Percentiles rank a stretch among this genome's conserved stretches.
phyloP scores from a whole-genome alignment of 2,113 vertebrate species.

The Chaenocephalus aceratus region DNA sequence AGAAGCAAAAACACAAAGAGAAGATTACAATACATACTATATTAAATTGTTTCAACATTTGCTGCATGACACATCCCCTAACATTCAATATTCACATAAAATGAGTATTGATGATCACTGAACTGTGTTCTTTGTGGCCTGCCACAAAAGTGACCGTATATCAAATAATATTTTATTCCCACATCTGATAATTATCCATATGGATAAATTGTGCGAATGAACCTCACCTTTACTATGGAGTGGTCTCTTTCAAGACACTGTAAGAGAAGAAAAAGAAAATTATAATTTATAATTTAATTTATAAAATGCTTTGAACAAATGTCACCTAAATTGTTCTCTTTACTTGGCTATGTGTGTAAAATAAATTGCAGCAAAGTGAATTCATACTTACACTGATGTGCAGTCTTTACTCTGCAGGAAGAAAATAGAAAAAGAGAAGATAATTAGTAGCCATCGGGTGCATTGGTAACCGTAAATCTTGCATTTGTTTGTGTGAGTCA shows the following conservation, averaged over 20 bases:
- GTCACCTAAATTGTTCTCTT: neutral
- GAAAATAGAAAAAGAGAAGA: neutral
- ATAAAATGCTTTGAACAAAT: neutral
- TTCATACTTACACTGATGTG: slow-evolving; percentile 56
- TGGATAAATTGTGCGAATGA: neutral
- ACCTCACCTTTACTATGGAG: slow-evolving; percentile 43
- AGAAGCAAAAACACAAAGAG: slow-evolving; percentile 4
- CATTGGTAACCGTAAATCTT: neutral
- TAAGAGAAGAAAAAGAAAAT: neutral
- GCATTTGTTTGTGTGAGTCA: neutral
- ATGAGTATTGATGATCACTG: too few relatives aligned
- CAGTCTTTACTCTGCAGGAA: slow-evolving; percentile 62
- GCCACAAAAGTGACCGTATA: too few relatives aligned
- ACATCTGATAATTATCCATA: too few relatives aligned
- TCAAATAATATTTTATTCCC: too few relatives aligned
- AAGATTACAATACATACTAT: neutral
- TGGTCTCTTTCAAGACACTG: slow-evolving; percentile 26
- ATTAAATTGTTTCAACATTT: neutral
- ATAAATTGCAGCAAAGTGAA: neutral
- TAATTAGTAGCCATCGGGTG: neutral
- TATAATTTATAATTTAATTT: neutral
- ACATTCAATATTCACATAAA: too few relatives aligned
- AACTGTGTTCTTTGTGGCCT: too few relatives aligned
- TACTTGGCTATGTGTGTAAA: neutral
- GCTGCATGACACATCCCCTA: too few relatives aligned